Conservation (phyloP, 2,888 invertebrate genomes). For the Candidula unifasciata region DNA sequence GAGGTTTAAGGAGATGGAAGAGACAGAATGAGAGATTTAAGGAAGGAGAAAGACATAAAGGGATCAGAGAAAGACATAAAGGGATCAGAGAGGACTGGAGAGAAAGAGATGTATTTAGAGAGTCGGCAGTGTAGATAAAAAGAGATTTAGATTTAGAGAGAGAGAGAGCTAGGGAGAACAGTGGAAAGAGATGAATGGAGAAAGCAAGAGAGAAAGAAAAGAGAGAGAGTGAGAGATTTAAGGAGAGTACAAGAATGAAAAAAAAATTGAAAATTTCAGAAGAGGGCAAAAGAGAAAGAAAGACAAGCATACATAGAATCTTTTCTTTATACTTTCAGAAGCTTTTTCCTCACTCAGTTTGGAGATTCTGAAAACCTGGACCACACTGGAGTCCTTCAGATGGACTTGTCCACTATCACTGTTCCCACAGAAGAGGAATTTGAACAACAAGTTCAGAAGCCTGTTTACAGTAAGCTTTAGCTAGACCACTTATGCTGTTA, state of each 20-base stretch:
- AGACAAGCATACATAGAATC: neutral
- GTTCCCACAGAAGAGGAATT: constrained; percentile 41
- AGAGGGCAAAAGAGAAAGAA: neutral
- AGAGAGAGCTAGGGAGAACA: too few species aligned
- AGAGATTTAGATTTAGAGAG: too few species aligned
- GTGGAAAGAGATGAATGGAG: too few species aligned
- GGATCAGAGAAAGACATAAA: too few species aligned
- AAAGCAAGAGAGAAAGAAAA: too few species aligned
- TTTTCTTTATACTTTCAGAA: constrained; percentile 60
- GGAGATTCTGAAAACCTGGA: constrained; percentile 72
- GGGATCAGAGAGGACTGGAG: too few species aligned
- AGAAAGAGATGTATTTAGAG: too few species aligned
- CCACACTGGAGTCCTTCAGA: constrained; percentile 73
- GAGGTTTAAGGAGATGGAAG: too few species aligned
- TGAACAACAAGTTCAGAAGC: constrained; percentile 36
- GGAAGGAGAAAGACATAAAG: too few species aligned
- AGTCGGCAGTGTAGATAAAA: too few species aligned
- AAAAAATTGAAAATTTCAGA: too few species aligned
- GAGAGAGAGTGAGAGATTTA: neutral
- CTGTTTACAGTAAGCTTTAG: neutral
- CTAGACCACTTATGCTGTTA: neutral
- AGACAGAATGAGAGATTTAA: too few species aligned
- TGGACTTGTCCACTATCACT: constrained; percentile 69
- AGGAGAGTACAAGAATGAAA: neutral
- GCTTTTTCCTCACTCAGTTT: constrained; percentile 76